Percentiles rank a stretch among this genome's conserved stretches.
These are phyloP conservation scores for Matsumurasca onukii DNA, from an alignment of 1,140 invertebrate genomes.

Conservation along the genomic window DNA sequence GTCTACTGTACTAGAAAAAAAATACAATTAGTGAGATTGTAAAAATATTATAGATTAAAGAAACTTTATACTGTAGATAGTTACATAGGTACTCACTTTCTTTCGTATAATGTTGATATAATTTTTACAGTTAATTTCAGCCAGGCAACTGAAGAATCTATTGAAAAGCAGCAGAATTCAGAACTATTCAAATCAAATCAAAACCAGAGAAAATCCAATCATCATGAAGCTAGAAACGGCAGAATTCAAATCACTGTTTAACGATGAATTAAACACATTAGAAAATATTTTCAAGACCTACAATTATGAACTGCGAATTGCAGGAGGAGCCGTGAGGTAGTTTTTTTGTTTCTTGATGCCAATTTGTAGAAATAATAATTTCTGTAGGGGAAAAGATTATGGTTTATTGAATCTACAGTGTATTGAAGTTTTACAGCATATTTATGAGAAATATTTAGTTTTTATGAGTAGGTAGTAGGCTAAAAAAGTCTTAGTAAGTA, in stretches of 20 bases:
- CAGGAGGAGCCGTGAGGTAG: slow-evolving; percentile 88
- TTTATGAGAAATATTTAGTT: neutral
- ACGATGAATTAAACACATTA: slow-evolving; percentile 71
- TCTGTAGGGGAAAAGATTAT: neutral
- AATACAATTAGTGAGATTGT: no score
- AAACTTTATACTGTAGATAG: no score
- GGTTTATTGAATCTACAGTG: neutral
- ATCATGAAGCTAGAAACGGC: slow-evolving; percentile 66
- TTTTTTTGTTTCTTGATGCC: neutral
- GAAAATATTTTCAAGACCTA: slow-evolving; percentile 76
- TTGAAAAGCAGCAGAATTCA: neutral
- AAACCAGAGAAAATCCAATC: slow-evolving; percentile 59
- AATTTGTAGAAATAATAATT: neutral
- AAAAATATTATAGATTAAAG: no score
- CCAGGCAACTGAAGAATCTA: neutral
- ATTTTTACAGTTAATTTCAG: neutral
- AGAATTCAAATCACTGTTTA: slow-evolving; percentile 81
- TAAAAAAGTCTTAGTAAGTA: no score
- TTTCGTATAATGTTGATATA: neutral
- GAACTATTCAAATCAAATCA: neutral
- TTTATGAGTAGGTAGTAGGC: no score
- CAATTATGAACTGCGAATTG: slow-evolving; percentile 85
- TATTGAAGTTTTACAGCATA: neutral
- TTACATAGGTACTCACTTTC: no score
- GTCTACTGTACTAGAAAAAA: no score